A percentile compares a stretch with the other conserved stretches of the same genome.
phyloP scores from a whole-genome alignment of 2,888 invertebrate genomes.

The Acronicta psi region DNA sequence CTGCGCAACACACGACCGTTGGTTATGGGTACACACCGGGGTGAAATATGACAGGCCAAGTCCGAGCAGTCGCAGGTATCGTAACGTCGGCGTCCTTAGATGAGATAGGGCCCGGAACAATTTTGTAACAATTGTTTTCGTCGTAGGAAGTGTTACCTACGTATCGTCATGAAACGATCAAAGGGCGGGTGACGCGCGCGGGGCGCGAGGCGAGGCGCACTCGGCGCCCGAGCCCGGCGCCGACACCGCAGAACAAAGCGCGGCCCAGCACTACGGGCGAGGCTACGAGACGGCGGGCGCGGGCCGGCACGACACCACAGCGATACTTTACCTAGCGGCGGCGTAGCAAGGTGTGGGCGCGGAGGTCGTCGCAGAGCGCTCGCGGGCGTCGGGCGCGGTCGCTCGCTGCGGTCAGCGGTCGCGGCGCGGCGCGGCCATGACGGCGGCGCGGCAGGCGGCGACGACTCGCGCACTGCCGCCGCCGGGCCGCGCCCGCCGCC shows the following conservation, averaged over 20 bases:
- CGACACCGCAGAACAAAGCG: slow-evolving; percentile 68
- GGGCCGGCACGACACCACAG: slow-evolving; percentile 40
- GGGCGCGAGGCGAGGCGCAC: slow-evolving; percentile 59
- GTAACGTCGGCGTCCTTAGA: slow-evolving; percentile 57
- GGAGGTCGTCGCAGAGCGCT: slow-evolving; percentile 53
- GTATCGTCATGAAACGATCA: slow-evolving; percentile 74
- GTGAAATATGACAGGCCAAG: slow-evolving; percentile 63
- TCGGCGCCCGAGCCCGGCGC: slow-evolving; percentile 60
- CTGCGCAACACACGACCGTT: slow-evolving; percentile 83
- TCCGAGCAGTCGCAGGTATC: slow-evolving; percentile 62
- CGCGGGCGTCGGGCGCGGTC: slow-evolving; percentile 68
- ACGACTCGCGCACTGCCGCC: slow-evolving; percentile 82
- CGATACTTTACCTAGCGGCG: slow-evolving; percentile 75
- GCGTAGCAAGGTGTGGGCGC: slow-evolving; percentile 66
- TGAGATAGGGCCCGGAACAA: slow-evolving; percentile 63
- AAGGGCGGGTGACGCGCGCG: slow-evolving; percentile 63
- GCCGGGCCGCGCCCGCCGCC: slow-evolving; percentile 67
- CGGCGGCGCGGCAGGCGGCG: slow-evolving; percentile 82
- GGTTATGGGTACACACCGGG: slow-evolving; percentile 69
- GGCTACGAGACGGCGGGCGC: slow-evolving; percentile 38
- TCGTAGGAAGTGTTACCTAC: slow-evolving; percentile 76
- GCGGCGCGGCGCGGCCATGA: slow-evolving; percentile 83
- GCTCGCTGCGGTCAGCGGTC: slow-evolving; percentile 77
- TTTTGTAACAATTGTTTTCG: slow-evolving; percentile 68
- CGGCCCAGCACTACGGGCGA: slow-evolving; percentile 63